Percentiles rank a stretch among this genome's conserved stretches.
phyloP scores from a whole-genome alignment of 2,797 vertebrate genomes.

The Coccyzus lansbergi region DNA sequence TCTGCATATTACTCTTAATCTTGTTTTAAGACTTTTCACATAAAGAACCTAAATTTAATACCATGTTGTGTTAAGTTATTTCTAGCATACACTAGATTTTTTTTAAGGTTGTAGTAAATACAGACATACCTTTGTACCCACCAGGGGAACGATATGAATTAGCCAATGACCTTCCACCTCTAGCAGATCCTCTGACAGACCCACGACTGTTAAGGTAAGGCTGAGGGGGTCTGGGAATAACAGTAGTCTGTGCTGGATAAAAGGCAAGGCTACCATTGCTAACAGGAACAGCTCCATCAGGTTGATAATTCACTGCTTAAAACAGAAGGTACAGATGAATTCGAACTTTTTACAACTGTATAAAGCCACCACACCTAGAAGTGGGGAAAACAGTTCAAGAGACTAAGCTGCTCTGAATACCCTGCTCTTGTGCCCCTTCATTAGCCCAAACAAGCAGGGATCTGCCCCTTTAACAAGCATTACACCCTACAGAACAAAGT shows the following conservation, averaged over 20 bases:
- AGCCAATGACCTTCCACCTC: slow-evolving; percentile 82
- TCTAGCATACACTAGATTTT: not conserved
- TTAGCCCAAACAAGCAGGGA: not conserved
- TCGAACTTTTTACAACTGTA: not conserved
- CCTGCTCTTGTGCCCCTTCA: not conserved
- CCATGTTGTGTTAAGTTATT: not conserved
- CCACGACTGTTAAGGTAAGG: slow-evolving; percentile 82
- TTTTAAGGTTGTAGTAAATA: not conserved
- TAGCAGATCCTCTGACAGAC: slow-evolving; percentile 85
- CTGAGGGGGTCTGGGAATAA: slow-evolving; percentile 80
- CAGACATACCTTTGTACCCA: slow-evolving; percentile 85
- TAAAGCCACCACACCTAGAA: not conserved
- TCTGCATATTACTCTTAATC: not conserved
- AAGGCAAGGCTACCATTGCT: slow-evolving; percentile 83
- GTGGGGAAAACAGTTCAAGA: not conserved
- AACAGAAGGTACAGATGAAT: slow-evolving; percentile 14
- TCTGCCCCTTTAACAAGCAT: not conserved
- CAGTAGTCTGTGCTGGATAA: slow-evolving; percentile 81
- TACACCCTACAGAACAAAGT: too few relatives aligned
- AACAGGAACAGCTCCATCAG: slow-evolving; percentile 80
- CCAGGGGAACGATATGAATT: slow-evolving; percentile 83
- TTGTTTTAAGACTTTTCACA: not conserved
- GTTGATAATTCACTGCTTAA: slow-evolving; percentile 80
- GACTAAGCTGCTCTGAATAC: not conserved
- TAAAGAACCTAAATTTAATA: not conserved